Conservation (phyloP, 2,113 vertebrate genomes). For the Cyanoderma ruficeps region DNA sequence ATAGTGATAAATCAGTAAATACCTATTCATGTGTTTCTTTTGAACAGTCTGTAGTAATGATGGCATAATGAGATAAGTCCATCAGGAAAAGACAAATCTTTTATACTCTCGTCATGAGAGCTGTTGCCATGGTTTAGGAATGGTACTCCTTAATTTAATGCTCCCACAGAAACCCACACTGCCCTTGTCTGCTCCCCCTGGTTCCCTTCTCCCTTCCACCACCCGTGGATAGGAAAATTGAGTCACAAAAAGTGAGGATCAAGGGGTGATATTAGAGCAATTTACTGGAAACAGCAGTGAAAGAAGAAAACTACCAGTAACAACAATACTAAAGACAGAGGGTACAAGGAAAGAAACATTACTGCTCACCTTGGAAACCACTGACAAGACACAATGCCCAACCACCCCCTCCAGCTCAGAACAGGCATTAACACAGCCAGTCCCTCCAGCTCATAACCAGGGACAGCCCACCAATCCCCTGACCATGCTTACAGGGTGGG, state of each 20-base stretch:
- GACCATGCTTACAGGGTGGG: fast-evolving
- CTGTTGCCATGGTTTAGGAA: not conserved
- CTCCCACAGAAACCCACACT: not conserved
- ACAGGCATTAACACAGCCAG: not conserved
- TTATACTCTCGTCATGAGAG: not conserved
- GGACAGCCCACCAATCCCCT: not conserved
- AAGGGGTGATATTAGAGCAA: not conserved
- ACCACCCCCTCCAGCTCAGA: fast-evolving
- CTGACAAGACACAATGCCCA: not conserved
- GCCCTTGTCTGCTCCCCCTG: fast-evolving
- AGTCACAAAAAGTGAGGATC: not conserved
- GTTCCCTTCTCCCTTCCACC: not conserved
- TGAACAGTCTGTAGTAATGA: not conserved
- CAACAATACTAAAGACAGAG: not conserved
- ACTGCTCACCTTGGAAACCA: fast-evolving
- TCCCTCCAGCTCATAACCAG: too few species aligned
- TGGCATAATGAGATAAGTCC: not conserved
- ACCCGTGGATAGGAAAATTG: not conserved
- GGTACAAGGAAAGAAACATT: not conserved
- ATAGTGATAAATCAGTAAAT: not conserved
- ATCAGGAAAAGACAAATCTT: not conserved
- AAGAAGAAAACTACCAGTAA: not conserved
- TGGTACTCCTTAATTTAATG: not conserved
- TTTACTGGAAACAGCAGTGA: not conserved
- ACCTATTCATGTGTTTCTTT: not conserved